A percentile compares a stretch with the other conserved stretches of the same genome.
These are phyloP conservation scores for Diaphora mendica DNA, from an alignment of 2,888 invertebrate species.

Conservation along the genomic window DNA sequence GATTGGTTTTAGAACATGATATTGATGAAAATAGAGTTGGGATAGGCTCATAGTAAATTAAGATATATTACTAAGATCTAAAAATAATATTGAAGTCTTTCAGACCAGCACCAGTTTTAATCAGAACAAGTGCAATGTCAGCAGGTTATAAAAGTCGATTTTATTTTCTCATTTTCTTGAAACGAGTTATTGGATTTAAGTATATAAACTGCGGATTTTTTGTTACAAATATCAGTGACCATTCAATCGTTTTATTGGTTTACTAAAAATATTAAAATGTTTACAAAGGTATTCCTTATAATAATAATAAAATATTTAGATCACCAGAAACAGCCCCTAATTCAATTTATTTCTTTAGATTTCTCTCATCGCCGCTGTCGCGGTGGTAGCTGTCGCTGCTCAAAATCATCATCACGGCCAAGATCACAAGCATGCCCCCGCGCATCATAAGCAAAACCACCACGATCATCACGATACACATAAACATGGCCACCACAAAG, in stretches of 20 bases:
- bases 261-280: neutral
- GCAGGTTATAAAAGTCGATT: too few relatives aligned
- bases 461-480: neutral
- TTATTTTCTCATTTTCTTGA: neutral
- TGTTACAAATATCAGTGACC: neutral
- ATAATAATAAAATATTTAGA: too few relatives aligned
- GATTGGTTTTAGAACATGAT: too few relatives aligned
- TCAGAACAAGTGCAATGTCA: neutral
- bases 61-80: neutral
- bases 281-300: neutral
- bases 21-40: neutral
- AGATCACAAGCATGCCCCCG: slow-evolving; percentile 21
- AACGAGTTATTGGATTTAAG: neutral
- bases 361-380: neutral
- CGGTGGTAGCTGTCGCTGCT: slow-evolving; percentile 38
- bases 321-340: too few relatives aligned
- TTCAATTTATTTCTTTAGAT: neutral
- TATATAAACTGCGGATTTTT: neutral
- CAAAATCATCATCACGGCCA: slow-evolving; percentile 20
- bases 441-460: neutral
- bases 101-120: neutral
- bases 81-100: neutral
- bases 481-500: neutral
- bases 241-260: neutral
- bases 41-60: neutral